Evolutionary conservation across 2,113 vertebrate genomes (phyloP), one percentile per base, ranked within the genome.

Genomic region (Sylvilagus bachmani): DNA sequence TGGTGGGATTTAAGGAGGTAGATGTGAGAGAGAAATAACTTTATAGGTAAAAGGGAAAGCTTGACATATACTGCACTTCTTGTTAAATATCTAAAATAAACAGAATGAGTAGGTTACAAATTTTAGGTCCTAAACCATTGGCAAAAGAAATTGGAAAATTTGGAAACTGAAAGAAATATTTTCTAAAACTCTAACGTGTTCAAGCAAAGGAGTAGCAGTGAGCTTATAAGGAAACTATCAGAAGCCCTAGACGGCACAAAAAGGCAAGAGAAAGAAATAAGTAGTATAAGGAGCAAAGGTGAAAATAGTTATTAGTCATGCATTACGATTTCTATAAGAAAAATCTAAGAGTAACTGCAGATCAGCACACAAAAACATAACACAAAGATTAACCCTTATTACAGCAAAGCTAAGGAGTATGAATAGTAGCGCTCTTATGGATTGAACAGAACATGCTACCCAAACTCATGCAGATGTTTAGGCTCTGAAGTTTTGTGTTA

Each of bases 211-310:
- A 5, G 1, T 16, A 71, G 2, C 11, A 27, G 17, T 27, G 6
- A 53, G 14, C 6, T 86, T 73, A 53, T 17, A 55, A 5, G 5
- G 31, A 19, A 87, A 66, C 75, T 38, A 55, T 53, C 33, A 89
- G 67, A 89, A 29, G 36, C 84, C 27, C 49, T 71, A 84, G 19
- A 21, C 22, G 78, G 49, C 17, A 94, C 1, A 58, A 33, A 31
- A 94, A 79, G 22, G 33, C 10, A 89, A 95, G 38, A 95, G 78
- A n/a, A 80, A 93, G 6, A 78, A 73, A 93, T 66, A 58, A 53
- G n/a, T 2, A 27, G 3, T 29, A 22, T 14, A 90, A 55, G 17
- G 82, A 86, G 62, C 81, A 3, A 53, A 71, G 82, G 92, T 58
- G 55, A 58, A 58, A 58, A 58, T 21, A 58, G 19, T 58, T 55